Evolutionary conservation across 2,797 vertebrate species (phyloP).

Genomic region (Acanthis flammea): DNA sequence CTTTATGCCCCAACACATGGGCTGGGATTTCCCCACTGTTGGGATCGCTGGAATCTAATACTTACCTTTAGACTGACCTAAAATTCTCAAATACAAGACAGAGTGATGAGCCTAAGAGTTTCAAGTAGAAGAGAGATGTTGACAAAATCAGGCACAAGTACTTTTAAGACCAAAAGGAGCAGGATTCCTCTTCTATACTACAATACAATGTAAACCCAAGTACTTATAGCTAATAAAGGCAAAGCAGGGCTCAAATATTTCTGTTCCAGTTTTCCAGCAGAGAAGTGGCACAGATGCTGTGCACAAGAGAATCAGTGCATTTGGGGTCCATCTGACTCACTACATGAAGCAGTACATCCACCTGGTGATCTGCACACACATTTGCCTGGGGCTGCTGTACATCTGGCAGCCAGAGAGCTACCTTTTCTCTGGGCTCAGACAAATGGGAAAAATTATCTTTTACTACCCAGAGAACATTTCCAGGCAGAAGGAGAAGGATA

Average conservation of each 20-base stretch:
- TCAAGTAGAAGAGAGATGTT: not conserved
- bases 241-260: not conserved
- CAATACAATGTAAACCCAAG: not conserved
- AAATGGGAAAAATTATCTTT: constrained; percentile 52
- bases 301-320: accelerated
- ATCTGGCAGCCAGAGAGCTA: constrained; percentile 49
- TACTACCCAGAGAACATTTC: constrained; percentile 29
- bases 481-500: constrained; percentile 5
- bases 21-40: not conserved
- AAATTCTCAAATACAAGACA: not conserved
- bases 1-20: not conserved
- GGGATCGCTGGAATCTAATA: not conserved
- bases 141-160: not conserved
- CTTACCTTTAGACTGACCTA: not conserved
- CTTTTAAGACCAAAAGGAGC: not conserved
- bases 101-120: not conserved
- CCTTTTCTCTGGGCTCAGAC: constrained; percentile 19
- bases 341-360: not conserved
- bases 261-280: not conserved
- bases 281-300: not conserved
- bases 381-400: not conserved
- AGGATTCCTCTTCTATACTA: not conserved
- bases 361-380: not conserved
- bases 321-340: not conserved
- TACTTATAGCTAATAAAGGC: not conserved